Evolutionary conservation across 2,888 invertebrate genomes (phyloP).

Genomic region (Schizaphis graminum): DNA sequence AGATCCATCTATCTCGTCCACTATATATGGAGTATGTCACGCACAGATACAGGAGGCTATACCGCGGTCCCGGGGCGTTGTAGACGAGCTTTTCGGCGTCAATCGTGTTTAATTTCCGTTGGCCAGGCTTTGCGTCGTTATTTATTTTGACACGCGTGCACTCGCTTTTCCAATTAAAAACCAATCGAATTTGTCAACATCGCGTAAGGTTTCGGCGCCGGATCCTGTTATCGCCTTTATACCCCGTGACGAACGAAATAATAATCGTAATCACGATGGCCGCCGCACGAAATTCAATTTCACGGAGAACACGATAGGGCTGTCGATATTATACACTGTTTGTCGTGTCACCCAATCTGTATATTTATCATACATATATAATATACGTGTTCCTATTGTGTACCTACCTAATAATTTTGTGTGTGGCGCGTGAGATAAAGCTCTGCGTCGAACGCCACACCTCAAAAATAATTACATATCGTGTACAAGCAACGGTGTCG

Average conservation of each 20-base stretch:
- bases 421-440: background rate
- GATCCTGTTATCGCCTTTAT: background rate
- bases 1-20: background rate
- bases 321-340: background rate
- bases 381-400: background rate
- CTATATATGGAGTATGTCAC: too few species aligned
- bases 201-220: background rate
- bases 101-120: background rate
- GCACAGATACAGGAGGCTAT: too few species aligned
- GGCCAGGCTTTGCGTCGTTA: background rate
- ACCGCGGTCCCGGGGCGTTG: background rate
- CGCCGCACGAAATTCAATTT: background rate
- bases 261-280: background rate
- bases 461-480: background rate
- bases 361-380: background rate
- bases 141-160: too few species aligned
- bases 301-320: background rate
- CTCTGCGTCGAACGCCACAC: background rate
- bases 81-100: background rate
- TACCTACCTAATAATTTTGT: background rate
- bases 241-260: background rate
- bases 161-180: background rate
- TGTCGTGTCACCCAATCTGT: background rate
- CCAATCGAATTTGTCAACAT: background rate
- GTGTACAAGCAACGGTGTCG: background rate